These are phyloP conservation scores for Melipona quadrifasciata DNA, from an alignment of 1,140 invertebrate species.

Conservation along the genomic window DNA sequence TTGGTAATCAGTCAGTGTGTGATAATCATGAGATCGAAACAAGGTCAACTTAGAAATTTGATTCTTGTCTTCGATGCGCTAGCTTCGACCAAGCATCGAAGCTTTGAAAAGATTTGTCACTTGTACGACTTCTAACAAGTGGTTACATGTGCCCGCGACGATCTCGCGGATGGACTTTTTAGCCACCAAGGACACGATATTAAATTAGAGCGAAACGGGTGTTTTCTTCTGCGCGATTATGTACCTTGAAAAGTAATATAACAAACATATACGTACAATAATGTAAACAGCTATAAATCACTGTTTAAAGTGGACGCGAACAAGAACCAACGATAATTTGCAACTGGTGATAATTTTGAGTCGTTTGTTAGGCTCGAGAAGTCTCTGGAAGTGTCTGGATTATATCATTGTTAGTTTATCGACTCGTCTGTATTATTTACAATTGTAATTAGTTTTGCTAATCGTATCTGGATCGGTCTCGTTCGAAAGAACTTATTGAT, in stretches of 20 bases:
- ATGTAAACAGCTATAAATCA: background rate
- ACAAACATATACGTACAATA: background rate
- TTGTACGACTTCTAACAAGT: constrained; percentile 67
- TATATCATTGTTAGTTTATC: background rate
- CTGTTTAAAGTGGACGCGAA: background rate
- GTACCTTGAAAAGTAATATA: background rate
- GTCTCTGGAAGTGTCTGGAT: background rate
- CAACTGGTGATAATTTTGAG: background rate
- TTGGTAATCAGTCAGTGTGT: too few relatives aligned
- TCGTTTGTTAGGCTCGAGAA: background rate
- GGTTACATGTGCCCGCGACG: constrained; percentile 47
- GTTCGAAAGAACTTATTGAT: background rate
- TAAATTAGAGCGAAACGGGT: constrained; percentile 35
- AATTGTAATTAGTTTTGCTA: background rate
- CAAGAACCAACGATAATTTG: background rate
- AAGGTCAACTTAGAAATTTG: background rate
- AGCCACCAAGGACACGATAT: constrained; percentile 54
- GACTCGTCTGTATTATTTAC: background rate
- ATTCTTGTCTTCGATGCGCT: background rate
- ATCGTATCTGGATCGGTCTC: background rate
- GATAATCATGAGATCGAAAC: background rate
- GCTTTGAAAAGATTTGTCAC: constrained; percentile 60
- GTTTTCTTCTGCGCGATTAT: constrained; percentile 1
- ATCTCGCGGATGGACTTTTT: constrained; percentile 30
- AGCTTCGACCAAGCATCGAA: constrained; percentile 1